Evolutionary conservation across 2,113 vertebrate species (phyloP).

Genomic region (Xerus inauris): DNA sequence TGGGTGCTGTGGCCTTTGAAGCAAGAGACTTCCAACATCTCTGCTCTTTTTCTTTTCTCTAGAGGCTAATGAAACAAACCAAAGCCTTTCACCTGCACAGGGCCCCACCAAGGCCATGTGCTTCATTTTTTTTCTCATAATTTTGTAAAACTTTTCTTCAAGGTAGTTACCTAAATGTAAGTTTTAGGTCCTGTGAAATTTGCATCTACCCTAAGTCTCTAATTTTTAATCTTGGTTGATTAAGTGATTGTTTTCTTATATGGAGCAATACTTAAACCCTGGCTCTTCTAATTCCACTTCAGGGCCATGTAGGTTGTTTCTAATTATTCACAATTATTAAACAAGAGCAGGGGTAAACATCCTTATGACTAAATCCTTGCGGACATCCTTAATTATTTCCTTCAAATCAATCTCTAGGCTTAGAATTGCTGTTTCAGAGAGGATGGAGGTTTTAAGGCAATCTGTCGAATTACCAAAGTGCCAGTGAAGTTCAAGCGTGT

Average conservation of each 20-base stretch:
- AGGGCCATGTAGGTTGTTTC: neutral
- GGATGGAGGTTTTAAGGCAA: neutral
- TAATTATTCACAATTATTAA: slow-evolving; percentile 48
- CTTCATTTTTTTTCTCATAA: neutral
- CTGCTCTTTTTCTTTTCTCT: neutral
- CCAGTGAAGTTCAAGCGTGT: neutral
- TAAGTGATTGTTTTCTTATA: neutral
- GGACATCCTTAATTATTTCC: slow-evolving; percentile 71
- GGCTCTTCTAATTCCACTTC: neutral
- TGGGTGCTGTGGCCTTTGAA: neutral
- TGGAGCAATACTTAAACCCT: neutral
- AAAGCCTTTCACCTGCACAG: neutral
- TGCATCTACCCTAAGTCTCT: neutral
- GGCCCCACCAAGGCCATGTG: too few relatives aligned
- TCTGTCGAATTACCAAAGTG: neutral
- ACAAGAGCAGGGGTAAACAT: slow-evolving; percentile 52
- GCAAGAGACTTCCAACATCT: neutral
- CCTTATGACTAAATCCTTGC: slow-evolving; percentile 21
- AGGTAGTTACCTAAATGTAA: neutral
- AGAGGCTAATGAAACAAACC: neutral
- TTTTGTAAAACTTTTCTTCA: neutral
- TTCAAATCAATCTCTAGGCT: slow-evolving; percentile 22
- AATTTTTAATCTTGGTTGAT: neutral
- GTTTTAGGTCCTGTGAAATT: neutral
- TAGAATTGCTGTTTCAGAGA: slow-evolving; percentile 30